phyloP scores from a whole-genome alignment of 2,888 invertebrate species.

The Orthosia gothica region DNA sequence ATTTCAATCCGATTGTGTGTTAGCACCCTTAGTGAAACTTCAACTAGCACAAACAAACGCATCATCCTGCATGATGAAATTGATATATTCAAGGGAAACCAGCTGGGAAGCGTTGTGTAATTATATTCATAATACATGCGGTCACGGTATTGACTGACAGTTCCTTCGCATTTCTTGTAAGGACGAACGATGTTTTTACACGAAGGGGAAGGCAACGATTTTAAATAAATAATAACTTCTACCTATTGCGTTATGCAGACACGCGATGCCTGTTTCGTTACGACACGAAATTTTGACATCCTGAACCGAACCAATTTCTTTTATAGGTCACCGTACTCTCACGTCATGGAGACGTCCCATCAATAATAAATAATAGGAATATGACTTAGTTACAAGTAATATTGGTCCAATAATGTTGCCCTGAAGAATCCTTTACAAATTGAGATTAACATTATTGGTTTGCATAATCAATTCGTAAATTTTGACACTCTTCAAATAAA shows the following conservation, averaged over 20 bases:
- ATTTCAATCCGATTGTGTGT: conserved; percentile 19
- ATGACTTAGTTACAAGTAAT: neutral
- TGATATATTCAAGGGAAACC: conserved; percentile 55
- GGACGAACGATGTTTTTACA: conserved; percentile 38
- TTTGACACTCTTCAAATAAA: too few species aligned
- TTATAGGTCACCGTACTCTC: conserved; percentile 40
- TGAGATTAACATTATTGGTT: neutral
- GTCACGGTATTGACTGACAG: conserved; percentile 55
- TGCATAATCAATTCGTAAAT: neutral
- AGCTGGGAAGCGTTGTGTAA: conserved; percentile 59
- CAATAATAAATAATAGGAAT: neutral
- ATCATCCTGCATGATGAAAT: conserved; percentile 68
- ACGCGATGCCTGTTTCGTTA: conserved; percentile 29
- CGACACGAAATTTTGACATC: conserved; percentile 23
- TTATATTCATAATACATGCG: conserved; percentile 47
- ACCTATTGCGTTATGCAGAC: conserved; percentile 33
- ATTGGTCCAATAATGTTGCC: conserved; percentile 4
- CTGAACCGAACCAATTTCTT: conserved; percentile 26
- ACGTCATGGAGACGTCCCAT: neutral
- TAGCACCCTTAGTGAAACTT: conserved; percentile 61
- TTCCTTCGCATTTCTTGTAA: conserved; percentile 57
- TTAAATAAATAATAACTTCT: conserved; percentile 37
- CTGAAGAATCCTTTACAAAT: conserved; percentile 1
- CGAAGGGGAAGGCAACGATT: conserved; percentile 52
- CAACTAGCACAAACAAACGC: conserved; percentile 44